phyloP scores from a whole-genome alignment of 2,113 vertebrate genomes.

The Peromyscus californicus region DNA sequence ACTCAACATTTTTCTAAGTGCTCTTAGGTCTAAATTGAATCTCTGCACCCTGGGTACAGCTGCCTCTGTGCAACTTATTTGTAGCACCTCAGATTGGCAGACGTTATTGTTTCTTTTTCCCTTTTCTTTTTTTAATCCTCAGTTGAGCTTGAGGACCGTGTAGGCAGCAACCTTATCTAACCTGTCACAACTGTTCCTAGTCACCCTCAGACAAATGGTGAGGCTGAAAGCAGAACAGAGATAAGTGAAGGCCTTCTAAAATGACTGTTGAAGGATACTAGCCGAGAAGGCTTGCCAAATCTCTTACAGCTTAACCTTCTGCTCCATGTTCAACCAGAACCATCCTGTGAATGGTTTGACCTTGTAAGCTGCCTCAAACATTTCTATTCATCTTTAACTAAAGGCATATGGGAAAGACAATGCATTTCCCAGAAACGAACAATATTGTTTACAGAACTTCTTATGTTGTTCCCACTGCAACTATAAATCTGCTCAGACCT shows the following conservation, averaged over 20 bases:
- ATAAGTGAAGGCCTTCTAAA: conserved; percentile 47
- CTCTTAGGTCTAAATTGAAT: conserved; percentile 70
- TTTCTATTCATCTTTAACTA: conserved; percentile 14
- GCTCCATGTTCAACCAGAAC: background rate
- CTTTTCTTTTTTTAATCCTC: background rate
- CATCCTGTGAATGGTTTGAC: background rate
- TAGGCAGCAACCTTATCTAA: conserved; percentile 69
- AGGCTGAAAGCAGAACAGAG: conserved; percentile 37
- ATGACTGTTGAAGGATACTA: background rate
- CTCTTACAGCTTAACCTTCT: conserved; percentile 65
- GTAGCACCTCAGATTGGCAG: conserved; percentile 20
- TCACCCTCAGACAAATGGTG: conserved; percentile 47
- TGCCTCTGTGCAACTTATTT: conserved; percentile 53
- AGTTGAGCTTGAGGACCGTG: conserved; percentile 50
- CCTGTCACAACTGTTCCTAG: conserved; percentile 43
- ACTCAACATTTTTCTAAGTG: conserved; percentile 65
- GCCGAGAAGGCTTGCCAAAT: conserved; percentile 57
- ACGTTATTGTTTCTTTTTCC: conserved; percentile 1
- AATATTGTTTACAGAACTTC: background rate
- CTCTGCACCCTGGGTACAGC: background rate
- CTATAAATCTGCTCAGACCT: background rate
- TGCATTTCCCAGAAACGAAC: background rate
- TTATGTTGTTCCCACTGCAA: background rate
- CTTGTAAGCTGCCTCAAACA: background rate
- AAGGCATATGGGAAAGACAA: conserved; percentile 15